Evolutionary conservation across 1,140 invertebrate genomes (phyloP).

Genomic region (Macrocentrus cingulum): DNA sequence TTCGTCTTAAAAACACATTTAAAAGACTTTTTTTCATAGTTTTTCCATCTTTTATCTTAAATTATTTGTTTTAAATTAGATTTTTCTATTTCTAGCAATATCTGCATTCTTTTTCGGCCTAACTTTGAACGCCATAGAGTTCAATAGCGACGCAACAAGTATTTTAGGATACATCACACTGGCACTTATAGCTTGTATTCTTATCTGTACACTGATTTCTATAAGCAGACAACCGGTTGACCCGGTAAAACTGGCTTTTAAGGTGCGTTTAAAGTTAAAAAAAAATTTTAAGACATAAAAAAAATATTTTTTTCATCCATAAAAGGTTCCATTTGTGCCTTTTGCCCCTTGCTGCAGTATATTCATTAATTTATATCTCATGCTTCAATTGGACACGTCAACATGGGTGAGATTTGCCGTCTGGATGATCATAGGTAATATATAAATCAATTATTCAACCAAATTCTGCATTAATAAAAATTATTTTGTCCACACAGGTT

Average conservation of each 20-base stretch:
- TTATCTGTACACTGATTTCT: neutral
- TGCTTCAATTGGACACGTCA: slow-evolving; percentile 77
- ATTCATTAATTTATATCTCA: slow-evolving; percentile 83
- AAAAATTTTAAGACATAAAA: neutral
- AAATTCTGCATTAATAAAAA: neutral
- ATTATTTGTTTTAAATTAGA: slow-evolving; percentile 38
- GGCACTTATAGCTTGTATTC: neutral
- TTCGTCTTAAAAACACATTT: too few species aligned
- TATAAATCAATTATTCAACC: neutral
- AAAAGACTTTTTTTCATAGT: too few species aligned
- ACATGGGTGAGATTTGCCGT: slow-evolving; percentile 85
- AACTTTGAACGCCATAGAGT: slow-evolving; percentile 5
- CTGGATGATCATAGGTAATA: slow-evolving; percentile 73
- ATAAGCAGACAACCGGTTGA: slow-evolving; percentile 13
- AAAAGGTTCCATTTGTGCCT: slow-evolving; percentile 82
- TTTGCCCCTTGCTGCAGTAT: slow-evolving; percentile 81
- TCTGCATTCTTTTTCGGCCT: slow-evolving; percentile 39
- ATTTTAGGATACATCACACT: slow-evolving; percentile 5
- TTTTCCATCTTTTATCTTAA: neutral
- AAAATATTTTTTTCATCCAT: neutral
- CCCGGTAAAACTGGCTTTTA: neutral
- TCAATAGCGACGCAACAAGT: neutral
- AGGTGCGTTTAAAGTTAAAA: slow-evolving; percentile 3
- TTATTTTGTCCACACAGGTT: slow-evolving; percentile 44
- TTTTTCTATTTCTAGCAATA: slow-evolving; percentile 40